Percentiles rank a stretch among this genome's conserved stretches.
These are phyloP conservation scores for Cydia pomonella DNA, from an alignment of 1,140 invertebrate species.

Conservation along the genomic window DNA sequence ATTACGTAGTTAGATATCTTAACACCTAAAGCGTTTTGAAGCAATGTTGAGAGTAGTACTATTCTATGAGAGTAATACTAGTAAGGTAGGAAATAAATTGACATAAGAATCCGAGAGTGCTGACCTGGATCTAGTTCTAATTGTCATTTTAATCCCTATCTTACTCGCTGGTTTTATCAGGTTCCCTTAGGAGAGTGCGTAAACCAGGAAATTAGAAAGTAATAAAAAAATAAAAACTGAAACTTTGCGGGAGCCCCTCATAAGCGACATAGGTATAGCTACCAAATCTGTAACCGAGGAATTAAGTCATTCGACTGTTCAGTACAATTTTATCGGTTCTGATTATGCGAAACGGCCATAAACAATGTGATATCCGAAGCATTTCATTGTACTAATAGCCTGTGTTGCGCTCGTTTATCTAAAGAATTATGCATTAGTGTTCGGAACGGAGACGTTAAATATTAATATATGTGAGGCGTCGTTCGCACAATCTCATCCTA, in stretches of 20 bases:
- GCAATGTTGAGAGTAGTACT: neutral
- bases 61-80: too few relatives aligned
- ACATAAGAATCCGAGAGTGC: neutral
- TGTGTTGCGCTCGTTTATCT: constrained; percentile 50
- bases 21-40: neutral
- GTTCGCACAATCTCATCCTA: constrained; percentile 65
- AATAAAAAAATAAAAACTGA: too few relatives aligned
- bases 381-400: constrained; percentile 42
- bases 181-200: too few relatives aligned
- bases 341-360: constrained; percentile 18
- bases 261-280: too few relatives aligned
- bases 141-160: neutral
- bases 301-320: constrained; percentile 7
- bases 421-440: constrained; percentile 58
- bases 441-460: constrained; percentile 58
- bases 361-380: constrained; percentile 28
- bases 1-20: too few relatives aligned
- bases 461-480: constrained; percentile 61
- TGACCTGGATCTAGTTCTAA: neutral
- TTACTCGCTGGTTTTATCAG: neutral
- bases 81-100: neutral
- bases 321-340: constrained; percentile 19
- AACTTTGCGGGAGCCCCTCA: too few relatives aligned
- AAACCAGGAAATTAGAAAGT: too few relatives aligned
- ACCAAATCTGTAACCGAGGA: constrained; percentile 10